Evolutionary conservation across 2,113 vertebrate species (phyloP), one percentile per base, ranked within the genome.

Genomic region (Notothenia rossii): DNA sequence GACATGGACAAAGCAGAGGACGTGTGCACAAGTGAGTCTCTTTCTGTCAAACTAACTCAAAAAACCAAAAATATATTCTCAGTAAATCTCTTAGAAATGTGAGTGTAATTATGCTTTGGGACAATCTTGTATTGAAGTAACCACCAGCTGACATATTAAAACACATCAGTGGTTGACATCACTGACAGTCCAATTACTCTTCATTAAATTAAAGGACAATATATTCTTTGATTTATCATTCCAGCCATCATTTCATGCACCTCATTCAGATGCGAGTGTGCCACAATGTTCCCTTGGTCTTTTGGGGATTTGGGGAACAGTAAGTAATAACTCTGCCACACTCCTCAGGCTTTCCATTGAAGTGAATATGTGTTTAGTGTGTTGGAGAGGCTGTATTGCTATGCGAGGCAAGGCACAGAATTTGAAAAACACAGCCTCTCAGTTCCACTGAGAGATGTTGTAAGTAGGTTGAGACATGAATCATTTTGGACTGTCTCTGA

Each of bases 1-100:
- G 97, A 99, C 85, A 96, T 96, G 77, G 98, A 98, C 88, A 96
- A 88, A 1, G 96, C 98, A 0, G 95, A 97, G 56, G 95, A 96
- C 46, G 86, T 96, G 49, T 99, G 98, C 89, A 99, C 98, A 79
- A 99, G 98, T 99, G 94, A 99, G 98, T 98, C 58, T 58, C 67
- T 58, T 10, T 84, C 64, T 29, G 12, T 81, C 66, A 68, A 53
- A 43, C 6, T 29, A 29, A 29, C 29, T 29, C 3, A 29, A 29
- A 14, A 10, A 49, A 3, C 22, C 12, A 43, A 13, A 71, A 69
- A 48, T 18, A 68, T 60, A 65, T 7, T 36, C 2, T 46, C 49
- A 14, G 45, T 46, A 58, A 54, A 46, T 12, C 45, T 54, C n/a
- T 40, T 18, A 17, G 20, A 11, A 8, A 46, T 50, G n/a, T 18